These are phyloP conservation scores for Dinothrombium tinctorium DNA, from an alignment of 1,140 invertebrate genomes.

Conservation along the genomic window DNA sequence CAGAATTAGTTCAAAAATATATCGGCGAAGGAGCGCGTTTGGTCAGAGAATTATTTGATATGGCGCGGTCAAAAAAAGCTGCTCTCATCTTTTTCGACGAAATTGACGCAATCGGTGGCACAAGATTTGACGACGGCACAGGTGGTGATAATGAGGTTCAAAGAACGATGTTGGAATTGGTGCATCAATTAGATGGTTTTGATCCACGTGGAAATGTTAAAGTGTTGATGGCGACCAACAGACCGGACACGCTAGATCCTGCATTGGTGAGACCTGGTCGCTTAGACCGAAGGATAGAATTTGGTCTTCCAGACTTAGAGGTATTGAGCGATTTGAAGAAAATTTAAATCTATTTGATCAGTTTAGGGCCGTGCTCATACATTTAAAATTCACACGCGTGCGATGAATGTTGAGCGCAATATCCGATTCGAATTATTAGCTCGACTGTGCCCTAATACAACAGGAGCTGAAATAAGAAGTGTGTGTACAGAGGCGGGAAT, in stretches of 20 bases:
- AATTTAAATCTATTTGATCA: no score
- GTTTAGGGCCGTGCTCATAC: constrained; percentile 28
- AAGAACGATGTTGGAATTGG: constrained; percentile 31
- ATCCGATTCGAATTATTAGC: constrained; percentile 31
- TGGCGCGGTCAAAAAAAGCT: constrained; percentile 26
- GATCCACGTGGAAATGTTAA: constrained; percentile 32
- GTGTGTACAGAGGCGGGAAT: constrained; percentile 34
- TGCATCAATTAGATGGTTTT: constrained; percentile 33
- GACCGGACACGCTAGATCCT: constrained; percentile 40
- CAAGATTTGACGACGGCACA: constrained; percentile 88
- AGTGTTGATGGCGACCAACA: constrained; percentile 40
- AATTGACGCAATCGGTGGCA: constrained; percentile 31
- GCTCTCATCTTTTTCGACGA: constrained; percentile 30
- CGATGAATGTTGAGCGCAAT: no score
- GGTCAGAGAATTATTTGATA: constrained; percentile 17
- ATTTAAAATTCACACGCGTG: constrained; percentile 30
- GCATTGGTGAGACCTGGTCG: constrained; percentile 44
- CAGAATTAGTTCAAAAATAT: constrained; percentile 14
- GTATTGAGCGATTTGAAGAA: no score
- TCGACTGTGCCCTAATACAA: constrained; percentile 31
- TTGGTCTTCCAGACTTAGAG: constrained; percentile 45
- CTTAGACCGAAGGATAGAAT: constrained; percentile 61
- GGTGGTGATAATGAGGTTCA: constrained; percentile 79
- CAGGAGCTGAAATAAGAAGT: constrained; percentile 28
- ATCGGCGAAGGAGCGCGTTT: constrained; percentile 13